These are phyloP conservation scores for Cossypha dichroa DNA, from an alignment of 2,797 vertebrate genomes.

Conservation along the genomic window DNA sequence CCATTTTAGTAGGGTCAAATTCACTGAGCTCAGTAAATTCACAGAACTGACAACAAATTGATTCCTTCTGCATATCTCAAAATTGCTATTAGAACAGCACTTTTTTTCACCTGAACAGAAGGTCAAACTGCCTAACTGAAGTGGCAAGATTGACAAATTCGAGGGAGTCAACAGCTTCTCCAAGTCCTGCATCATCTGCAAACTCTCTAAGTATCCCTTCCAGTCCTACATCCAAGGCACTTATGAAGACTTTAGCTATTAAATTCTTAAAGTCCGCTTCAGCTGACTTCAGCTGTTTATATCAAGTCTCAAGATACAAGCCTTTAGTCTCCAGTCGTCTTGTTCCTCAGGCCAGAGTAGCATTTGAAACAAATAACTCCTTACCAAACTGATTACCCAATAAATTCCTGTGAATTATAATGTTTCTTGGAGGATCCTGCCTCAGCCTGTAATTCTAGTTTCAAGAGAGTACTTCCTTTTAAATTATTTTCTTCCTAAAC, in stretches of 20 bases:
- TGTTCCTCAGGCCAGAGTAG: not conserved
- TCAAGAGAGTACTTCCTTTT: not conserved
- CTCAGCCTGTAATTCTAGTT: conserved; percentile 19
- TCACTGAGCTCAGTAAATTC: not conserved
- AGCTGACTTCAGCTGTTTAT: not conserved
- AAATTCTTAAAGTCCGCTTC: not conserved
- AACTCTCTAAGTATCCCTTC: not conserved
- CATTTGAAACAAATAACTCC: not conserved
- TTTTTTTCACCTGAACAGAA: not conserved
- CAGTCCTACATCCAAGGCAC: not conserved
- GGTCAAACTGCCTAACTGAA: not conserved
- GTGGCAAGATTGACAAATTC: not conserved
- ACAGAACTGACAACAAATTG: not conserved
- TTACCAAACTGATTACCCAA: not conserved
- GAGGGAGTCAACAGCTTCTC: not conserved
- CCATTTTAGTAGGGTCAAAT: not conserved
- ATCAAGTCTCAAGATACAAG: not conserved
- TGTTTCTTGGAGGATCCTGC: not conserved
- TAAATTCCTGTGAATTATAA: not conserved
- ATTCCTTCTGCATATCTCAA: not conserved
- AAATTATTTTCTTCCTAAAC: conserved; percentile 23
- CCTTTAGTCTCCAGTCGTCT: not conserved
- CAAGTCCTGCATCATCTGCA: not conserved
- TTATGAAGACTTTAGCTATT: not conserved
- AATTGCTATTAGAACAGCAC: not conserved